Conservation (phyloP, 2,888 invertebrate species). For the Trichogramma evanescens region DNA sequence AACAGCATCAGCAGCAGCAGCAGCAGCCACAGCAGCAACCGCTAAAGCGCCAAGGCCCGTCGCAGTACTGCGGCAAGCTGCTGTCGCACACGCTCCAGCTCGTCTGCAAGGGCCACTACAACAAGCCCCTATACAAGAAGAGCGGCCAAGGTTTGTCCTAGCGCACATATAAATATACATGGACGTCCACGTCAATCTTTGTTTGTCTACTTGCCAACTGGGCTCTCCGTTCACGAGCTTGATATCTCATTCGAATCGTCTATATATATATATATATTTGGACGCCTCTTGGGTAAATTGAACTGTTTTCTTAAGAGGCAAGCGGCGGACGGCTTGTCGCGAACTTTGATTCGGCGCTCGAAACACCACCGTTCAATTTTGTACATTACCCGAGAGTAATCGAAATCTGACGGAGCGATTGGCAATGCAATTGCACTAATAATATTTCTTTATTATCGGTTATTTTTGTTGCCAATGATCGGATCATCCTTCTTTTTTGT, state of each 20-base stretch:
- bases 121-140: slow-evolving; percentile 41
- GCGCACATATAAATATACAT: neutral
- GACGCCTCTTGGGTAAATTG: neutral
- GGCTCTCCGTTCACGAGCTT: neutral
- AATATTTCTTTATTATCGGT: too few species aligned
- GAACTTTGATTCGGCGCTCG: too few species aligned
- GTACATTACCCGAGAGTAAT: too few species aligned
- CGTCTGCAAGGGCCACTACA: slow-evolving; percentile 44
- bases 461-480: too few species aligned
- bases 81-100: slow-evolving; percentile 40
- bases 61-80: slow-evolving; percentile 42
- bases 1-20: slow-evolving; percentile 5
- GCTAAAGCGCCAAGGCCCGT: slow-evolving; percentile 15
- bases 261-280: too few species aligned
- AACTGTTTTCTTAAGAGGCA: slow-evolving; percentile 1
- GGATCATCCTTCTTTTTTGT: too few species aligned
- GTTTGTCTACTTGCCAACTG: too few species aligned
- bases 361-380: too few species aligned
- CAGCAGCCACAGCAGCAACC: slow-evolving; percentile 1
- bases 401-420: too few species aligned
- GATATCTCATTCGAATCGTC: neutral
- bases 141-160: slow-evolving; percentile 34
- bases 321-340: too few species aligned
- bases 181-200: neutral
- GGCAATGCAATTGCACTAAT: too few species aligned